These are phyloP conservation scores for Engystomops pustulosus DNA, from an alignment of 2,113 vertebrate species.

Conservation along the genomic window DNA sequence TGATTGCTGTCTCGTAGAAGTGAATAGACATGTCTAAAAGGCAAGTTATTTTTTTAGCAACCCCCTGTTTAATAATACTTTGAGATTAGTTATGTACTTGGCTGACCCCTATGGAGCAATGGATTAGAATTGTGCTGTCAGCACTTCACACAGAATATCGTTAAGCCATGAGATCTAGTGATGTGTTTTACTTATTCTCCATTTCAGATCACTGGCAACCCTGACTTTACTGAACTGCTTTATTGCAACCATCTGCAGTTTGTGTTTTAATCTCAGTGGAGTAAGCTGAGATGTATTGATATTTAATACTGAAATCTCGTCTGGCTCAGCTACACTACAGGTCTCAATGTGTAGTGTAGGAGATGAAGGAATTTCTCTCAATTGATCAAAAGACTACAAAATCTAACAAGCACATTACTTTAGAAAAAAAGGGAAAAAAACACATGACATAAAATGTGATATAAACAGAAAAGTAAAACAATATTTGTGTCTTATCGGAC, in stretches of 20 bases:
- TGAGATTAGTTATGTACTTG: conserved; percentile 17
- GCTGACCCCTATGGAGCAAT: conserved; percentile 35
- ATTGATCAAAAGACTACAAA: conserved; percentile 9
- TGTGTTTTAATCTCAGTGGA: conserved; percentile 28
- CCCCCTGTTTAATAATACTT: conserved; percentile 28
- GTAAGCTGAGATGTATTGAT: conserved; percentile 31
- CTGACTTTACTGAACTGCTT: conserved; percentile 21
- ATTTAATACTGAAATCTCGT: conserved; percentile 32
- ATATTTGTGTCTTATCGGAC: background rate
- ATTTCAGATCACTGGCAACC: conserved; percentile 12
- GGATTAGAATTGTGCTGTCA: conserved; percentile 37
- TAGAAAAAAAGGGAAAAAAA: background rate
- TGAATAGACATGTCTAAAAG: conserved; percentile 7
- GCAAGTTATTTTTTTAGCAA: background rate
- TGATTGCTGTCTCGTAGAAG: background rate
- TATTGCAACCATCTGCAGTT: conserved; percentile 31
- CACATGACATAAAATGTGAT: background rate
- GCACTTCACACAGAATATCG: conserved; percentile 28
- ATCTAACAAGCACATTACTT: background rate
- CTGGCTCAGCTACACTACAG: conserved; percentile 12
- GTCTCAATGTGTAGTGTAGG: background rate
- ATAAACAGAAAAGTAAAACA: background rate
- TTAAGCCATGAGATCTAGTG: conserved; percentile 19
- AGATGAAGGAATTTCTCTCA: background rate
- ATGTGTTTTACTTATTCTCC: conserved; percentile 34